phyloP scores from a whole-genome alignment of 2,797 vertebrate genomes.

The Apogon talboti region DNA sequence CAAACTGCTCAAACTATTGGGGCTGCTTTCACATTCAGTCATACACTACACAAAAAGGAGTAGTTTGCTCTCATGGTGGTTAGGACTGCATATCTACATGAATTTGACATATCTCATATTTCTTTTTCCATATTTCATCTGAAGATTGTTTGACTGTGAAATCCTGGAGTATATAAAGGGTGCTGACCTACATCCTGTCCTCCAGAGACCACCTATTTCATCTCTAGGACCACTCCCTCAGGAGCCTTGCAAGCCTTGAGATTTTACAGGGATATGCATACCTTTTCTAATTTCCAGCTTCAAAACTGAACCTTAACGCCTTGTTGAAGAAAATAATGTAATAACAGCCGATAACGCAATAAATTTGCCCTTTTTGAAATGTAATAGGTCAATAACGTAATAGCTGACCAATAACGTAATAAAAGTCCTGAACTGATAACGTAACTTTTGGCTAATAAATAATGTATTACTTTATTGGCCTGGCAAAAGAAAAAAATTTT shows the following conservation, averaged over 20 bases:
- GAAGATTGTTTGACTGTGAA: constrained; percentile 20
- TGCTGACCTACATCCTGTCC: constrained; percentile 57
- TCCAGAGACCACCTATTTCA: constrained; percentile 37
- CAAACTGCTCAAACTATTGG: constrained; percentile 6
- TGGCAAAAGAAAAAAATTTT: too few species aligned
- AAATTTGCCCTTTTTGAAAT: too few species aligned
- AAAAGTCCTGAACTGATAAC: too few species aligned
- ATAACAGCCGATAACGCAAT: too few species aligned
- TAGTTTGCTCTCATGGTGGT: not conserved
- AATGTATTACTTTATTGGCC: too few species aligned
- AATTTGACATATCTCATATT: not conserved
- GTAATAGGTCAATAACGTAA: too few species aligned
- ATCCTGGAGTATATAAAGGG: constrained; percentile 35
- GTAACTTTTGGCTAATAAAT: too few species aligned
- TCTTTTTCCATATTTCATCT: constrained; percentile 6
- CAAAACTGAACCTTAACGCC: too few species aligned
- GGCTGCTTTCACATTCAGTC: constrained; percentile 19
- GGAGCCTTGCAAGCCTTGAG: not conserved
- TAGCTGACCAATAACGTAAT: too few species aligned
- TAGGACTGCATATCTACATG: not conserved
- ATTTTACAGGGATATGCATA: too few species aligned
- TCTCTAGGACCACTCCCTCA: constrained; percentile 33
- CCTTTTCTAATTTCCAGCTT: too few species aligned
- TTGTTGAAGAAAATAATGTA: too few species aligned
- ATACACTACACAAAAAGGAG: not conserved